phyloP scores from a whole-genome alignment of 2,113 vertebrate genomes.

The Pelvicachromis taeniatus region DNA sequence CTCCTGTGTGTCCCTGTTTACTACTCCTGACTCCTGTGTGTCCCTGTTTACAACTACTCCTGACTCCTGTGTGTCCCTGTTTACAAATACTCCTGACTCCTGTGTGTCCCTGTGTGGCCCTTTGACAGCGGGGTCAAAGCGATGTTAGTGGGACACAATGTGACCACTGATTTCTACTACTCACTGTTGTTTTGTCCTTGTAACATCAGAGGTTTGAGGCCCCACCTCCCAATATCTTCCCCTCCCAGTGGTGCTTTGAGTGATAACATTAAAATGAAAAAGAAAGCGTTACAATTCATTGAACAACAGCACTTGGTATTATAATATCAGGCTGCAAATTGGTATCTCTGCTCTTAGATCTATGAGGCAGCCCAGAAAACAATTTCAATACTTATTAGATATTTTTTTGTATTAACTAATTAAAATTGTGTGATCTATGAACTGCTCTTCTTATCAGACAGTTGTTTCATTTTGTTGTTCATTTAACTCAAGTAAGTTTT shows the following conservation, averaged over 20 bases:
- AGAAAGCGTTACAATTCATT: rapidly evolving
- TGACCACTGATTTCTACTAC: background rate
- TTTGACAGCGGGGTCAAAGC: background rate
- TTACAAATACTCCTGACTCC: rapidly evolving
- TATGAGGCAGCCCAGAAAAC: background rate
- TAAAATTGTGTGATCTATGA: background rate
- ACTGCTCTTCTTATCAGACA: background rate
- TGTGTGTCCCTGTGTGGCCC: background rate
- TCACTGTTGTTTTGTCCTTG: background rate
- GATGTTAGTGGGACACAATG: background rate
- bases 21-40: rapidly evolving
- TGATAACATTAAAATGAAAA: background rate
- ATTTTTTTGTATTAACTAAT: background rate
- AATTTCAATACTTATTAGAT: background rate
- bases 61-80: too few species aligned
- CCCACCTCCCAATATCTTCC: background rate
- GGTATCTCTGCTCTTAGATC: background rate
- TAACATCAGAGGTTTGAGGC: background rate
- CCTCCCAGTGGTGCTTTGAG: background rate
- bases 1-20: rapidly evolving
- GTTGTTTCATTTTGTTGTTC: background rate
- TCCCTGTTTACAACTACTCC: background rate
- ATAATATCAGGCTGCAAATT: background rate
- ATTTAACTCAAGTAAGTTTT: background rate
- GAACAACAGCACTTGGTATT: background rate